These are phyloP conservation scores for Dryococelus australis DNA, from an alignment of 2,888 invertebrate species.

Conservation along the genomic window DNA sequence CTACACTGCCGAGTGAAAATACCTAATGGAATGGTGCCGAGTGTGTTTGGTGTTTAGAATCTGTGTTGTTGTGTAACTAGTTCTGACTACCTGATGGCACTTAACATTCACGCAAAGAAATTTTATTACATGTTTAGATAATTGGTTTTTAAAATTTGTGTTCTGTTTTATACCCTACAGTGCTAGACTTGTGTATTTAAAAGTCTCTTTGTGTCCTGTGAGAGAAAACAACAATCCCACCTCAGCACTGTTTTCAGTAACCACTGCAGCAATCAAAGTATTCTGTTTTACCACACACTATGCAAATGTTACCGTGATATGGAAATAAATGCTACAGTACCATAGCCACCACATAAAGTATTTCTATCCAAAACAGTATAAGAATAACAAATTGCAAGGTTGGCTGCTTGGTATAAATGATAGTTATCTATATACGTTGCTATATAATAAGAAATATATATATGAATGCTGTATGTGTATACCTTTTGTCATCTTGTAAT, in stretches of 20 bases:
- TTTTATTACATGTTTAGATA: conserved; percentile 20
- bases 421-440: background rate
- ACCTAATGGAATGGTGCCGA: conserved; percentile 1
- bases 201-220: conserved; percentile 33
- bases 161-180: conserved; percentile 41
- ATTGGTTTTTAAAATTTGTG: conserved; percentile 33
- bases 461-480: conserved; percentile 3
- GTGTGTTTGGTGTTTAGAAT: conserved; percentile 29
- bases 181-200: conserved; percentile 37
- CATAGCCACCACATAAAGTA: conserved; percentile 29
- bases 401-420: background rate
- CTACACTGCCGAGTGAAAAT: conserved; percentile 21
- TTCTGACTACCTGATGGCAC: background rate
- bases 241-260: conserved; percentile 40
- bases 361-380: conserved; percentile 12
- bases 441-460: conserved; percentile 4
- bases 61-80: background rate
- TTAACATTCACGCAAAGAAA: background rate
- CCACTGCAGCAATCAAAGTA: conserved; percentile 31
- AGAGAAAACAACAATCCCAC: conserved; percentile 42
- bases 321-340: conserved; percentile 36
- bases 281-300: conserved; percentile 35
- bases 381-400: conserved; percentile 16
- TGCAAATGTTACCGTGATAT: conserved; percentile 42
- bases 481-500: conserved; percentile 13